These are phyloP conservation scores for Sturnira hondurensis DNA, from an alignment of 2,113 vertebrate genomes.

Conservation along the genomic window DNA sequence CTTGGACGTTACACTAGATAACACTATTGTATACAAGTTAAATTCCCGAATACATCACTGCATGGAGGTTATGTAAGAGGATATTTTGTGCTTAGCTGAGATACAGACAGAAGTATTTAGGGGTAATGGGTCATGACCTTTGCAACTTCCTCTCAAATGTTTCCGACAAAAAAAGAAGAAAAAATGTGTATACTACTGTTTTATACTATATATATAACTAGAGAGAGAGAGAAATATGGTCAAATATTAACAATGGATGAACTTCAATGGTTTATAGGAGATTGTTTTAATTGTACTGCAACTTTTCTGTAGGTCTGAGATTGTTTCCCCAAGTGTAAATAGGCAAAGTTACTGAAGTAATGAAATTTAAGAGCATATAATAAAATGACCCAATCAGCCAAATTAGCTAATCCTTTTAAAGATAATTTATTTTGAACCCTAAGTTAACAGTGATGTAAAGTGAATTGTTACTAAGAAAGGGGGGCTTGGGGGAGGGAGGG, in stretches of 20 bases:
- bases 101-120: not conserved
- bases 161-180: not conserved
- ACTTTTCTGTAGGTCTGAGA: not conserved
- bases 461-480: not conserved
- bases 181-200: not conserved
- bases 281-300: not conserved
- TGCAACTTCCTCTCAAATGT: not conserved
- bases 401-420: slow-evolving; percentile 22
- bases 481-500: too few species aligned
- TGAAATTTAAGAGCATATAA: not conserved
- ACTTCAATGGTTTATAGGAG: not conserved
- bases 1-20: not conserved
- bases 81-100: not conserved
- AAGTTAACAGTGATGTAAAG: slow-evolving; percentile 2
- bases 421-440: not conserved
- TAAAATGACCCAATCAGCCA: not conserved
- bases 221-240: not conserved
- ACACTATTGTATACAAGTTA: not conserved
- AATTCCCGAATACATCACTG: not conserved
- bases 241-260: not conserved
- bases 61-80: not conserved
- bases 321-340: slow-evolving; percentile 25
- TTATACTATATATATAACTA: not conserved
- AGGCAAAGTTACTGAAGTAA: not conserved
- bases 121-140: not conserved